Evolutionary conservation across 2,888 invertebrate genomes (phyloP).

Genomic region (Cheilosia vernalis): DNA sequence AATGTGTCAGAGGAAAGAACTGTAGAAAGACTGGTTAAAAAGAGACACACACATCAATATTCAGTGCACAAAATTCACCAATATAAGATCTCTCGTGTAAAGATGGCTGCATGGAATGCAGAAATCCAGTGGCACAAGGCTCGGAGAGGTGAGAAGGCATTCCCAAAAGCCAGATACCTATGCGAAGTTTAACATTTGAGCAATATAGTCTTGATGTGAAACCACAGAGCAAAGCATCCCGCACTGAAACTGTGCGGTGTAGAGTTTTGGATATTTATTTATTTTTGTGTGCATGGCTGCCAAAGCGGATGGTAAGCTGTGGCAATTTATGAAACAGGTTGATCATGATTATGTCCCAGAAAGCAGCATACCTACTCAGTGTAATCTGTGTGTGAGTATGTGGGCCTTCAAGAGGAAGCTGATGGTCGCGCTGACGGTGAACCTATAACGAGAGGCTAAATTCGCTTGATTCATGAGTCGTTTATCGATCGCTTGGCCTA

Average conservation of each 20-base stretch:
- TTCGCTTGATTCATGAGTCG: slow-evolving; percentile 49
- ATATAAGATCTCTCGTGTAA: slow-evolving; percentile 30
- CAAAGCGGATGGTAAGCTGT: slow-evolving; percentile 51
- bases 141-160: slow-evolving; percentile 49
- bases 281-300: slow-evolving; percentile 5
- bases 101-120: slow-evolving; percentile 40
- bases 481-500: slow-evolving; percentile 56
- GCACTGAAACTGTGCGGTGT: slow-evolving; percentile 26
- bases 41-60: slow-evolving; percentile 39
- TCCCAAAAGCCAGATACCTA: slow-evolving; percentile 24
- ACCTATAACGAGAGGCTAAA: slow-evolving; percentile 21
- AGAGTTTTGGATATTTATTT: slow-evolving; percentile 23
- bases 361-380: slow-evolving; percentile 40
- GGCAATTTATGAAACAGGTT: slow-evolving; percentile 73
- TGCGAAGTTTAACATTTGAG: slow-evolving; percentile 50
- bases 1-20: slow-evolving; percentile 13
- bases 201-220: slow-evolving; percentile 35
- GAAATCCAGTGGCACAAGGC: slow-evolving; percentile 62
- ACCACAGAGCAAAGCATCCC: slow-evolving; percentile 54
- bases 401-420: slow-evolving; percentile 39
- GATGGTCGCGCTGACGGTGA: background rate
- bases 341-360: slow-evolving; percentile 74
- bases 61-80: slow-evolving; percentile 4
- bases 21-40: slow-evolving; percentile 33
- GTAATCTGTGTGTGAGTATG: background rate